A percentile compares a stretch with the other conserved stretches of the same genome.
These are phyloP conservation scores for Tortricodes alternella DNA, from an alignment of 2,888 invertebrate species.

Conservation along the genomic window DNA sequence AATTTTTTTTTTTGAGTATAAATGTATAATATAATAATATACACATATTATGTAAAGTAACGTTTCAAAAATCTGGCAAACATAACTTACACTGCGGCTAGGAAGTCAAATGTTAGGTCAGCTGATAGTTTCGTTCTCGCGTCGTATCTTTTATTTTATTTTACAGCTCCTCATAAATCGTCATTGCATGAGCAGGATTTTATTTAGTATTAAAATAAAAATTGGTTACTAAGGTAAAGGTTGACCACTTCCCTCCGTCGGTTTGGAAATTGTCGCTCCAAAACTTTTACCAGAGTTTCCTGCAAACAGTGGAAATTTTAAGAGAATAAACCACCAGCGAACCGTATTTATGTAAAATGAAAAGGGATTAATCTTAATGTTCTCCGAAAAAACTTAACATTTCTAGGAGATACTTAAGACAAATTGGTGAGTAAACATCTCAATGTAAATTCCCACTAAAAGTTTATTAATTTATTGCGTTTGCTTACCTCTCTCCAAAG, in stretches of 20 bases:
- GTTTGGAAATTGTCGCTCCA: conserved; percentile 16
- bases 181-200: neutral
- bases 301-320: conserved; percentile 18
- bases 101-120: too few species aligned
- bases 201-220: neutral
- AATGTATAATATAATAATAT: too few species aligned
- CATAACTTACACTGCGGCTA: too few species aligned
- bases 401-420: conserved; percentile 34
- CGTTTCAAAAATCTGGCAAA: too few species aligned
- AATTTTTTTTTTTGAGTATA: too few species aligned
- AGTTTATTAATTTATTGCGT: conserved; percentile 63
- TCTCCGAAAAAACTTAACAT: neutral
- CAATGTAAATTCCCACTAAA: conserved; percentile 46
- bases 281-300: conserved; percentile 26
- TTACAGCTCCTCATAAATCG: too few species aligned
- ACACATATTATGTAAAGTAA: too few species aligned
- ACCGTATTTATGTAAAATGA: conserved; percentile 6
- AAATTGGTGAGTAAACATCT: conserved; percentile 47
- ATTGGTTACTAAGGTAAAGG: conserved; percentile 3
- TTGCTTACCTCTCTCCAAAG: conserved; percentile 49
- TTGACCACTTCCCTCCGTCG: conserved; percentile 9
- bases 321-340: conserved; percentile 22
- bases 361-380: neutral
- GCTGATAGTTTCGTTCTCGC: too few species aligned
- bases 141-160: too few species aligned